A percentile compares a stretch with the other conserved stretches of the same genome.
Evolutionary conservation across 1,140 invertebrate genomes (phyloP).

Genomic region (Aleiodes sp.): DNA sequence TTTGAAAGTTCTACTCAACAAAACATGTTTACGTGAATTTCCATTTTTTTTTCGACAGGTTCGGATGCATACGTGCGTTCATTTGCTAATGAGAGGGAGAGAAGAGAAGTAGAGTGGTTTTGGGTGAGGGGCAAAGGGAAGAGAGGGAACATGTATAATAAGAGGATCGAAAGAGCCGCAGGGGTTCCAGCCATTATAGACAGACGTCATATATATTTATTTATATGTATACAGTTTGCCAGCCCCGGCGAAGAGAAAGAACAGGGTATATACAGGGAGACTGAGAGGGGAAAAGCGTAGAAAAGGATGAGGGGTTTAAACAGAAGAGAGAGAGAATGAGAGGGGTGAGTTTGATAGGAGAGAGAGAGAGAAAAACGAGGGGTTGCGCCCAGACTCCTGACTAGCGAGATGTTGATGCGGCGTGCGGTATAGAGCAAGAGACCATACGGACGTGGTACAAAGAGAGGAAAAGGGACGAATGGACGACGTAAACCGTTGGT

Average conservation of each 20-base stretch:
- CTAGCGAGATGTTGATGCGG: slow-evolving; percentile 19
- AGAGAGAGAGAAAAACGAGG: background rate
- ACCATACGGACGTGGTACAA: background rate
- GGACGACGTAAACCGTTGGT: slow-evolving; percentile 2
- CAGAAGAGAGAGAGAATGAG: too few relatives aligned
- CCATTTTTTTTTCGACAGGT: too few relatives aligned
- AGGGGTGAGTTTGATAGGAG: too few relatives aligned
- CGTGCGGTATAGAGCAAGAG: background rate
- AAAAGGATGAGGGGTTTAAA: background rate
- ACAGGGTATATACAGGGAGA: background rate
- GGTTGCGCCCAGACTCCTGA: slow-evolving; percentile 11
- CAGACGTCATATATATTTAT: slow-evolving; percentile 9
- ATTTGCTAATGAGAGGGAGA: too few relatives aligned
- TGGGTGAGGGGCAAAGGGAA: too few relatives aligned
- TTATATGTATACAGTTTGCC: slow-evolving; percentile 9
- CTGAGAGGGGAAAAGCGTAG: background rate
- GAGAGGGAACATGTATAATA: too few relatives aligned
- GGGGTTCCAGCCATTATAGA: slow-evolving; percentile 2
- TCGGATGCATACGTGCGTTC: too few relatives aligned
- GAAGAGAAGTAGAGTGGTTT: too few relatives aligned
- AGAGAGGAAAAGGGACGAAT: slow-evolving; percentile 13
- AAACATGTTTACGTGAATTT: too few relatives aligned
- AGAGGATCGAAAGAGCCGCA: background rate
- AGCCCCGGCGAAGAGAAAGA: background rate
- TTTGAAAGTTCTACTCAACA: too few relatives aligned